Evolutionary conservation across 2,888 invertebrate species (phyloP).

Genomic region (Cephus sareptanus): DNA sequence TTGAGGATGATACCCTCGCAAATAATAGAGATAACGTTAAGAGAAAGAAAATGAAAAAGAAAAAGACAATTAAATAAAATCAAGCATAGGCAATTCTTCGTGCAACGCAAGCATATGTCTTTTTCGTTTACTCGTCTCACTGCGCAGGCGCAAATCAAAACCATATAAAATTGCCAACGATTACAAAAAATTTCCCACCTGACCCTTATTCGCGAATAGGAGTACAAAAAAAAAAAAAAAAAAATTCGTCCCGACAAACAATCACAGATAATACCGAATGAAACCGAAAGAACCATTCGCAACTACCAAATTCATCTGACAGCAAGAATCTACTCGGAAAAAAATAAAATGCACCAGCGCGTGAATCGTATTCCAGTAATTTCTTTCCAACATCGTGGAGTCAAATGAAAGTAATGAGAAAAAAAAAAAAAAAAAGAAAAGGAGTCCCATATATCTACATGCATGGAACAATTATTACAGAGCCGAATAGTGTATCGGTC

Average conservation of each 20-base stretch:
- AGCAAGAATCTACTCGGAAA: neutral
- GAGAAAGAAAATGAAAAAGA: neutral
- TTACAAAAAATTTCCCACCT: neutral
- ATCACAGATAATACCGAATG: neutral
- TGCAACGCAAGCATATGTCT: constrained; percentile 23
- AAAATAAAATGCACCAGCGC: neutral
- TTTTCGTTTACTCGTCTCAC: constrained; percentile 10
- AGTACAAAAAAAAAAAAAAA: fast-evolving
- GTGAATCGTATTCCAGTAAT: neutral
- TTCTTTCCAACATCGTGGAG: neutral
- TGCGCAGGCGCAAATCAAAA: constrained; percentile 15
- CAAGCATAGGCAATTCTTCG: constrained; percentile 26
- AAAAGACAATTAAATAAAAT: neutral
- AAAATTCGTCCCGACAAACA: neutral
- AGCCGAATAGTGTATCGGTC: neutral
- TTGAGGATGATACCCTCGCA: neutral
- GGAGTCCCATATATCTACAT: neutral
- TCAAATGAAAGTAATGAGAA: constrained; percentile 3
- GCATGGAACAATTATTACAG: neutral
- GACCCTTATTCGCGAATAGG: neutral
- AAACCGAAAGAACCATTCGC: too few relatives aligned
- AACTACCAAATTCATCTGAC: neutral
- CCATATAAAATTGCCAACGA: neutral
- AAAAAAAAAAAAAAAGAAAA: constrained; percentile 5
- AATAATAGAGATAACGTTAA: neutral